Evolutionary conservation across 2,113 vertebrate species (phyloP).

Genomic region (Corvus cornix): DNA sequence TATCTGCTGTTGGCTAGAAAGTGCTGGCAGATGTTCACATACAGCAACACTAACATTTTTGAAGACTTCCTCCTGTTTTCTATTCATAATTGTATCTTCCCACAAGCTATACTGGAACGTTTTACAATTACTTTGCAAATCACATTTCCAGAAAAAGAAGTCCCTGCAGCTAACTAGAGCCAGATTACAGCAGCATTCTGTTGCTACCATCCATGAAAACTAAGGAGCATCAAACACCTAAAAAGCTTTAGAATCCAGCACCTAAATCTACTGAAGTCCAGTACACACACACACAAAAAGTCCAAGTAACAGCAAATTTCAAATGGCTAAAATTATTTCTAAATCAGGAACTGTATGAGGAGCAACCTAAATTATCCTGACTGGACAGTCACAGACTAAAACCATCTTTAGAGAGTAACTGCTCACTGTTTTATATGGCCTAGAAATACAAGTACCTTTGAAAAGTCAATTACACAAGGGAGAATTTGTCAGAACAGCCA

Average conservation of each 20-base stretch:
- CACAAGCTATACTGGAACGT: not conserved
- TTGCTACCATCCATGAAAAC: not conserved
- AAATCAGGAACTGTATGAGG: not conserved
- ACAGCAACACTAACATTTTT: not conserved
- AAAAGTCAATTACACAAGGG: not conserved
- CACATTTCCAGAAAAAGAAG: not conserved
- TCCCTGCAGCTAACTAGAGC: not conserved
- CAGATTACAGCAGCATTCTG: not conserved
- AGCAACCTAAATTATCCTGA: not conserved
- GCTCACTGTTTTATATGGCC: not conserved
- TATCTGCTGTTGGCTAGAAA: constrained; percentile 30
- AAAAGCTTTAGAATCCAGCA: not conserved
- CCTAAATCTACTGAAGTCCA: not conserved
- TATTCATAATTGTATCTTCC: constrained; percentile 2
- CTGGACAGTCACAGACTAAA: not conserved
- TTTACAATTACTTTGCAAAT: constrained; percentile 26
- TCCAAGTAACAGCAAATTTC: not conserved
- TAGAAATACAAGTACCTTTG: not conserved
- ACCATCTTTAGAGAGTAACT: not conserved
- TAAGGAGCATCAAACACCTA: not conserved
- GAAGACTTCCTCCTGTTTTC: constrained; percentile 36
- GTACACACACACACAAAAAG: not conserved
- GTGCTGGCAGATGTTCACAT: constrained; percentile 27
- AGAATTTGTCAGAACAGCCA: constrained; percentile 11
- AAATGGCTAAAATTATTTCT: not conserved